These are phyloP conservation scores for Stegastes partitus DNA, from an alignment of 2,113 vertebrate genomes.

Conservation along the genomic window DNA sequence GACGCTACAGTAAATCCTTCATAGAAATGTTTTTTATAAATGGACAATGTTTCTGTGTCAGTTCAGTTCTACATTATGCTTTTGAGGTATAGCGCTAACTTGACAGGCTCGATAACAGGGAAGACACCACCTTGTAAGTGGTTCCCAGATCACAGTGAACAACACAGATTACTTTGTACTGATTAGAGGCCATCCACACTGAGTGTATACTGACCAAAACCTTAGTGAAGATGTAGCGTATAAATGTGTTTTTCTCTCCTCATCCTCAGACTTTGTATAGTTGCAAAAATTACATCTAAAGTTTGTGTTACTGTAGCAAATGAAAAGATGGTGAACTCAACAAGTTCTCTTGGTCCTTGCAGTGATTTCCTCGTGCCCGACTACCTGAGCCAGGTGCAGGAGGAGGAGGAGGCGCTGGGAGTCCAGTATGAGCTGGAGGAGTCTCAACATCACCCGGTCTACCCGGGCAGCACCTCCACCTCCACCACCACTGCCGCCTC, in stretches of 20 bases:
- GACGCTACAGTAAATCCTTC: too few species aligned
- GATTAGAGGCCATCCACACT: not conserved
- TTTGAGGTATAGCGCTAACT: too few species aligned
- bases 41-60: too few species aligned
- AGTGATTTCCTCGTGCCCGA: slow-evolving; percentile 99
- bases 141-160: not conserved
- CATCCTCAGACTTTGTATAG: not conserved
- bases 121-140: not conserved
- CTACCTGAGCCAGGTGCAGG: slow-evolving; percentile 98
- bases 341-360: slow-evolving; percentile 43
- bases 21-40: too few species aligned
- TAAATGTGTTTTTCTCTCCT: not conserved
- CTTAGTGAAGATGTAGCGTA: too few species aligned
- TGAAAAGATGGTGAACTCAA: slow-evolving; percentile 1
- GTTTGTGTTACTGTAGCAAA: not conserved
- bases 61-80: too few species aligned
- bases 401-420: slow-evolving; percentile 92
- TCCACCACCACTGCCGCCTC: slow-evolving; percentile 87
- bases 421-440: slow-evolving; percentile 94
- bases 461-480: slow-evolving; percentile 86
- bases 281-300: not conserved
- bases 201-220: not conserved
- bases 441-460: slow-evolving; percentile 88
- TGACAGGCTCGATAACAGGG: not conserved
- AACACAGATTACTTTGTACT: not conserved